A percentile compares a stretch with the other conserved stretches of the same genome.
phyloP scores from a whole-genome alignment of 2,797 vertebrate species.

The Sebastolobus alascanus region DNA sequence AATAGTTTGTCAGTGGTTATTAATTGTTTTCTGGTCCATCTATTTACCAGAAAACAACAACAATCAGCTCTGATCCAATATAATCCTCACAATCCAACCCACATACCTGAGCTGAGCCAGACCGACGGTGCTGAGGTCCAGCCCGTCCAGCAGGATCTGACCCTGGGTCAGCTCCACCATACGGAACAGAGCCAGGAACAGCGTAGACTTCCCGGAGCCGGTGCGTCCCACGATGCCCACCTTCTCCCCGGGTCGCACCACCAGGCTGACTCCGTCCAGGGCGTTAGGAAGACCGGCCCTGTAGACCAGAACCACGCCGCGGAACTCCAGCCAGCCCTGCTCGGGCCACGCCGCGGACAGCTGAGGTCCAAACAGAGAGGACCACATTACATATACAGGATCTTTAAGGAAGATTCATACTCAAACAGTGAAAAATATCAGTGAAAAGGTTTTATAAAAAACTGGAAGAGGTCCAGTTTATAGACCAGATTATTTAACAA shows the following conservation, averaged over 20 bases:
- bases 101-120: constrained; percentile 91
- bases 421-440: no score
- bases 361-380: constrained; percentile 65
- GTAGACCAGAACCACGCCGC: constrained; percentile 87
- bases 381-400: neutral
- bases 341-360: constrained; percentile 88
- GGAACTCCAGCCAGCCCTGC: constrained; percentile 89
- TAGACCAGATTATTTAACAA: no score
- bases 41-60: no score
- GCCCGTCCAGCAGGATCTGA: constrained; percentile 89
- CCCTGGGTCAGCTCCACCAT: constrained; percentile 93
- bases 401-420: neutral
- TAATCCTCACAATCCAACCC: neutral
- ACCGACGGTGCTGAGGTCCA: constrained; percentile 87
- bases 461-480: no score
- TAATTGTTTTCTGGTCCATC: no score
- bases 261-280: constrained; percentile 90
- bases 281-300: constrained; percentile 91
- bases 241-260: constrained; percentile 91
- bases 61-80: no score
- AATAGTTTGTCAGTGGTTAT: no score
- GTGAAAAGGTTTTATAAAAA: no score
- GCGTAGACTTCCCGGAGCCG: constrained; percentile 95
- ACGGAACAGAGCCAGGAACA: constrained; percentile 94
- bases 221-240: constrained; percentile 96